A percentile compares a stretch with the other conserved stretches of the same genome.
phyloP scores from a whole-genome alignment of 2,113 vertebrate species.

The Geococcyx californianus region DNA sequence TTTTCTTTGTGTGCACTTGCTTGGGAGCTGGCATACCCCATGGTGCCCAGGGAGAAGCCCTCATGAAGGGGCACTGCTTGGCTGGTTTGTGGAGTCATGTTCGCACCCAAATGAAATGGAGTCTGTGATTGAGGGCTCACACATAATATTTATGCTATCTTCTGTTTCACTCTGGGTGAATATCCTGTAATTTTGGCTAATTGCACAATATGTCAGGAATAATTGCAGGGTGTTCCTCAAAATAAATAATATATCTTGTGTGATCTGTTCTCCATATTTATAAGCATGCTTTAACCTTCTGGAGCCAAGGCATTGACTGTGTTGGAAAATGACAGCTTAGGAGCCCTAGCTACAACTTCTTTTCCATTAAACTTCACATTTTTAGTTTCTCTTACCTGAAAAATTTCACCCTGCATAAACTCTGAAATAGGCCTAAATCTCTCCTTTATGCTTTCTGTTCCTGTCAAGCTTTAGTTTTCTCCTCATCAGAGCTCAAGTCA shows the following conservation, averaged over 20 bases:
- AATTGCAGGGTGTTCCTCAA: slow-evolving; percentile 56
- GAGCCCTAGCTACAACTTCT: neutral
- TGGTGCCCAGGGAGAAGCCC: neutral
- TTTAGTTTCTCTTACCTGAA: neutral
- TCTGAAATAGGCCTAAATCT: neutral
- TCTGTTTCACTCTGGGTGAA: slow-evolving; percentile 18
- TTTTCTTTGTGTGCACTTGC: accelerated
- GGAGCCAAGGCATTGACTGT: neutral
- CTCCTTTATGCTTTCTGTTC: neutral
- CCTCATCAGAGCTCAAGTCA: neutral
- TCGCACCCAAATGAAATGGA: neutral
- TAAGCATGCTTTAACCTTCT: slow-evolving; percentile 8
- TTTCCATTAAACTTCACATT: neutral
- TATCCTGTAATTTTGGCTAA: slow-evolving; percentile 53
- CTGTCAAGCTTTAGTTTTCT: slow-evolving; percentile 14
- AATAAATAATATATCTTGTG: slow-evolving; percentile 35
- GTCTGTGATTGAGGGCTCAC: neutral
- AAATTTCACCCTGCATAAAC: neutral
- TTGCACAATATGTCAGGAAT: slow-evolving; percentile 56
- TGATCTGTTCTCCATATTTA: slow-evolving; percentile 26
- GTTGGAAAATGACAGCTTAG: neutral
- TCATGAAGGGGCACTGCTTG: accelerated
- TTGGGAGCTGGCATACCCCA: neutral
- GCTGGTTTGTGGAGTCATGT: neutral
- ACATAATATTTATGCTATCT: neutral